phyloP scores from a whole-genome alignment of 2,888 invertebrate species.

The Torymus auratus region DNA sequence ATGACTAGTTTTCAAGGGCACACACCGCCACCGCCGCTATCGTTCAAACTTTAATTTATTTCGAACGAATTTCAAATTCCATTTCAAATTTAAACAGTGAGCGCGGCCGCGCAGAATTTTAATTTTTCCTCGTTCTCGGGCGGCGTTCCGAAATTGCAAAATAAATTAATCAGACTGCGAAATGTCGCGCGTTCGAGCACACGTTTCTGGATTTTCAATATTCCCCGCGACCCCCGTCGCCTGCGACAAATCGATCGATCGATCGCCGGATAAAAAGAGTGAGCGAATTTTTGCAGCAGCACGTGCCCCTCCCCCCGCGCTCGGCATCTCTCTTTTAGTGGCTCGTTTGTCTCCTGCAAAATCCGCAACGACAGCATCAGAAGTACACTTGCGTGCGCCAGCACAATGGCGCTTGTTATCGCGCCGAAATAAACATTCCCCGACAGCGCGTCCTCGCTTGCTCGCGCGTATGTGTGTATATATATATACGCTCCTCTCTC shows the following conservation, averaged over 20 bases:
- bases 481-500: neutral
- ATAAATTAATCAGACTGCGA: constrained; percentile 13
- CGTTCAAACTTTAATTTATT: too few relatives aligned
- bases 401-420: constrained; percentile 45
- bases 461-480: too few relatives aligned
- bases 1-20: too few relatives aligned
- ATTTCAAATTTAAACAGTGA: neutral
- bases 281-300: neutral
- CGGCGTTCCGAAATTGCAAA: constrained; percentile 1
- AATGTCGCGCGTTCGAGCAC: neutral
- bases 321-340: neutral
- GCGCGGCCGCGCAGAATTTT: neutral
- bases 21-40: too few relatives aligned
- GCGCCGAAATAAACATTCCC: constrained; percentile 44
- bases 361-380: constrained; percentile 22
- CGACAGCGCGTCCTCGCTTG: constrained; percentile 1
- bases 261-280: too few relatives aligned
- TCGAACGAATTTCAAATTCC: neutral
- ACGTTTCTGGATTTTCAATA: too few relatives aligned
- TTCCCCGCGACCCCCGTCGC: too few relatives aligned
- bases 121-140: neutral
- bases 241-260: too few relatives aligned
- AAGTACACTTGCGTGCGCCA: constrained; percentile 18
- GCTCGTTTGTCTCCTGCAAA: constrained; percentile 7
- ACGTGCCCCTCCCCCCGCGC: neutral